Conservation (phyloP, 2,113 vertebrate species). For the Merops nubicus region DNA sequence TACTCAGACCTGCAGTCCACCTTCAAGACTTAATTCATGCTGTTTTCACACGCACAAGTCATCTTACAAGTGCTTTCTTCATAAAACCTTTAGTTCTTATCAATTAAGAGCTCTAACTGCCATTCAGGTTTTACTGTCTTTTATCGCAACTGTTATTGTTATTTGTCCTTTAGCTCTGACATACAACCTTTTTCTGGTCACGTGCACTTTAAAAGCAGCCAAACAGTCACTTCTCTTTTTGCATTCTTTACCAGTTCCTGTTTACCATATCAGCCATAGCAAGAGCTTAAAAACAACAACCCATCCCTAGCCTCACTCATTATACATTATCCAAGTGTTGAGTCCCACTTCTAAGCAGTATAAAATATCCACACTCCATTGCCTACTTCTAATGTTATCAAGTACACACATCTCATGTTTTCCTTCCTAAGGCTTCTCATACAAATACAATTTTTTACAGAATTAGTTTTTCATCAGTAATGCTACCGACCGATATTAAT, state of each 20-base stretch:
- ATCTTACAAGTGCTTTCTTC: background rate
- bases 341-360: background rate
- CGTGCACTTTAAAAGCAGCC: background rate
- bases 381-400: background rate
- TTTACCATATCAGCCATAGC: background rate
- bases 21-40: background rate
- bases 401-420: background rate
- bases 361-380: background rate
- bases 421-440: background rate
- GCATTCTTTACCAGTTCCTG: conserved; percentile 5
- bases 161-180: conserved; percentile 2
- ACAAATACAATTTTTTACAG: background rate
- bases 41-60: background rate
- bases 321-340: background rate
- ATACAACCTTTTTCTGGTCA: background rate
- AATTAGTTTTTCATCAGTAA: background rate
- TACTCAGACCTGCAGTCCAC: background rate
- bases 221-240: conserved; percentile 9
- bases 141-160: background rate
- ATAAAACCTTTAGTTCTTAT: background rate
- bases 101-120: background rate
- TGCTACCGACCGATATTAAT: background rate
- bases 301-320: background rate
- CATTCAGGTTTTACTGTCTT: background rate
- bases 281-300: background rate